These are phyloP conservation scores for Melitaea athalia DNA, from an alignment of 2,888 invertebrate genomes.

Conservation along the genomic window DNA sequence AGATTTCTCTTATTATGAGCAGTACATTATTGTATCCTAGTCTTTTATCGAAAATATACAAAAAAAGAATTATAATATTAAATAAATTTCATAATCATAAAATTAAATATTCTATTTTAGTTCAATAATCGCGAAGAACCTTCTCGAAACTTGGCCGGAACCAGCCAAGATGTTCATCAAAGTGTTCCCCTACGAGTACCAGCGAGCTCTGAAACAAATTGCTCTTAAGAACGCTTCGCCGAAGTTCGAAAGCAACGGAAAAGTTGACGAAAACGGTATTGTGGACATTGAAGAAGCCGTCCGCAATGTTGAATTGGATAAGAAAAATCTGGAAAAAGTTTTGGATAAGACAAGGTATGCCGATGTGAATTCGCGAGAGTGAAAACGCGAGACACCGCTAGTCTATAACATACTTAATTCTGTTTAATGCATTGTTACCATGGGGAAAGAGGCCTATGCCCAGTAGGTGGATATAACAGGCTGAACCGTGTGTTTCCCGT, in stretches of 20 bases:
- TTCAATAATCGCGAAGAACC: conserved; percentile 90
- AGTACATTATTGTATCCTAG: too few relatives aligned
- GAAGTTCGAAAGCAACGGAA: conserved; percentile 59
- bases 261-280: conserved; percentile 65
- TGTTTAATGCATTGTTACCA: too few relatives aligned
- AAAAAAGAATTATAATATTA: too few relatives aligned
- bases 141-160: conserved; percentile 91
- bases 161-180: conserved; percentile 92
- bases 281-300: conserved; percentile 95
- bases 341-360: conserved; percentile 87
- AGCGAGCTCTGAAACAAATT: conserved; percentile 90
- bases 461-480: too few relatives aligned
- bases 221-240: conserved; percentile 64
- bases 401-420: too few relatives aligned
- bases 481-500: too few relatives aligned
- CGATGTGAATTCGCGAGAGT: background rate
- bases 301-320: conserved; percentile 88
- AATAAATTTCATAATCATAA: too few relatives aligned
- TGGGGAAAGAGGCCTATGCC: too few relatives aligned
- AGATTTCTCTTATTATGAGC: too few relatives aligned
- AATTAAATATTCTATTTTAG: conserved; percentile 45
- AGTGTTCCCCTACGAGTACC: conserved; percentile 98
- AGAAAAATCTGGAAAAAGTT: conserved; percentile 90
- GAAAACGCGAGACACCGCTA: too few relatives aligned
- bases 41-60: too few relatives aligned